Base-by-base conservation (phyloP, 2,113 vertebrate species). In the Charina bottae region DNA sequence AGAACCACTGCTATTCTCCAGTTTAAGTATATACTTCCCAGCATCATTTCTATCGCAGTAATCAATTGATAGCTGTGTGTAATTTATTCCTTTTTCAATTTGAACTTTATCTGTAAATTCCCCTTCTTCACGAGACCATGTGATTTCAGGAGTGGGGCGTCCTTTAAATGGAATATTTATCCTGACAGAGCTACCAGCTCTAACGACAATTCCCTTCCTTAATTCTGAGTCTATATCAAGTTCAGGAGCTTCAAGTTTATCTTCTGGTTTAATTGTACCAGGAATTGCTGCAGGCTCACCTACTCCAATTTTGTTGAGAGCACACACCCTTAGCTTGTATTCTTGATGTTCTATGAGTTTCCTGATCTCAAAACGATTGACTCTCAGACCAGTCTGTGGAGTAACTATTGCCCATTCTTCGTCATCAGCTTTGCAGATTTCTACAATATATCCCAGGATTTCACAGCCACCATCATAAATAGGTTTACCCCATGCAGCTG, bases 401-500 rank as follows among this genome's bases (percentile, higher is more conserved):
- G 99, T 99, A 97, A 98, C 98, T 92, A 98, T 98, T 0, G 96
- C 96, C 99, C 99, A 99, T 94, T 99, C 99, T 95, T 99, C 99
- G 95, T 99, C 99, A 94, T 99, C 99, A 93, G 98, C 99, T 97
- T 99, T 99, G 95, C 98, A 99, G 87, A 99, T 98, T 97, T 99
- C 99, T 87, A 99, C 97, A 93, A 98, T 90, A 2, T 99, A 99
- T 92, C 99, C 99, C 94, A 99, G 98, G 94, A 99, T 98, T 85
- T 99, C 98, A 97, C 98, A 98, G 86, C 99, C 99, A 94, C 99
- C 99, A 94, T 99, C 99, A 95, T 99, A 99, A 96, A 99, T 99
- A 90, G 99, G 99, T 92, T 98, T 98, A 60, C 98, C 97, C 99
- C 99, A 99, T 91, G 98, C 97, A 92, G 99, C 89, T 84, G 93